A percentile compares a stretch with the other conserved stretches of the same genome.
Conservation (phyloP, 1,140 invertebrate genomes). For the Leptinotarsa undecemlineata region DNA sequence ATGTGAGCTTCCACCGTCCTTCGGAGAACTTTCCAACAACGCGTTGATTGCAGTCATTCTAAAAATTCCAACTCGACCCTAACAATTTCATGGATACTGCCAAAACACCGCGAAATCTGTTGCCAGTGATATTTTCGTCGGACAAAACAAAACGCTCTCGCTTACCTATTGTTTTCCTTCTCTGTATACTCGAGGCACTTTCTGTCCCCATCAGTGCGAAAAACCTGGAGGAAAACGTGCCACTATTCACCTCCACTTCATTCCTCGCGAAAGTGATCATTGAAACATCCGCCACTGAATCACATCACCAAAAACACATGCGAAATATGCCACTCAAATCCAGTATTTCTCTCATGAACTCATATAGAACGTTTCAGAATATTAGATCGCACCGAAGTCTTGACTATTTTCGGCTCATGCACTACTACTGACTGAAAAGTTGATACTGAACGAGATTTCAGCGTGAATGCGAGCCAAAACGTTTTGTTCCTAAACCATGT, state of each 20-base stretch:
- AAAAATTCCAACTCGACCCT: neutral
- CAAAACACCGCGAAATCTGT: conserved; percentile 9
- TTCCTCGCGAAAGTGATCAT: conserved; percentile 40
- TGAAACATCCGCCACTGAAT: conserved; percentile 22
- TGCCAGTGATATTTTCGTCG: conserved; percentile 20
- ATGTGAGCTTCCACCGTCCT: no score
- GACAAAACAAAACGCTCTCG: neutral
- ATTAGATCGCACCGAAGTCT: conserved; percentile 27
- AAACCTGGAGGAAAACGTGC: conserved; percentile 32
- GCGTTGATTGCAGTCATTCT: neutral
- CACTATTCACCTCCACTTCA: conserved; percentile 36
- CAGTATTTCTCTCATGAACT: conserved; percentile 8
- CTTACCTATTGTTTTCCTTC: conserved; percentile 42
- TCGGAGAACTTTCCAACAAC: neutral
- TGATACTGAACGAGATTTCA: conserved; percentile 37
- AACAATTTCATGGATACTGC: neutral
- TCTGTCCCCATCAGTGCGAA: conserved; percentile 59
- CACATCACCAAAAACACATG: conserved; percentile 30
- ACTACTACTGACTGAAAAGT: conserved; percentile 41
- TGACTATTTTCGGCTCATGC: conserved; percentile 42
- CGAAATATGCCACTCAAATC: neutral
- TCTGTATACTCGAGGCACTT: conserved; percentile 58
- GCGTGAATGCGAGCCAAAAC: conserved; percentile 22
- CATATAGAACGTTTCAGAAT: neutral
- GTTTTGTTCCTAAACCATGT: conserved; percentile 14